Percentiles rank a stretch among this genome's conserved stretches.
These are phyloP conservation scores for Dynastes hyllus DNA, from an alignment of 2,888 invertebrate species.

Conservation along the genomic window DNA sequence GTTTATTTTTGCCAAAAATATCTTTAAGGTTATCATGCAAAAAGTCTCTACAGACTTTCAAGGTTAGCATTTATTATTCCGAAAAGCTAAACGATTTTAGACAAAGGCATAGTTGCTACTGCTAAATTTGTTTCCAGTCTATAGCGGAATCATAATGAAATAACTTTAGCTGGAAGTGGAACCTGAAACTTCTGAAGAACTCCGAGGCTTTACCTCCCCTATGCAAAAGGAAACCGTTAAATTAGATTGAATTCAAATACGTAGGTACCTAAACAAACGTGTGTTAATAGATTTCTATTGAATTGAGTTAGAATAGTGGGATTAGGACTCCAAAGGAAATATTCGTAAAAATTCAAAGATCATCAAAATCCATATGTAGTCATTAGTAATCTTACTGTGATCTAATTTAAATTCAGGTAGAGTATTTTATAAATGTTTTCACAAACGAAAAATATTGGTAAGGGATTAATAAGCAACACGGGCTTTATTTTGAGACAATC, in stretches of 20 bases:
- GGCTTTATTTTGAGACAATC: too few relatives aligned
- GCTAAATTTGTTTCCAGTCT: constrained; percentile 24
- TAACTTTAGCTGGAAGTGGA: constrained; percentile 27
- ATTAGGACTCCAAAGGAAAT: background rate
- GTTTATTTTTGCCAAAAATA: background rate
- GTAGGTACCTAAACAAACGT: background rate
- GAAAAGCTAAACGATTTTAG: constrained; percentile 12
- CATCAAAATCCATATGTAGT: background rate
- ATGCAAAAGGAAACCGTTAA: constrained; percentile 14
- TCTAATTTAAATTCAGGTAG: too few relatives aligned
- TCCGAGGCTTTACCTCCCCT: background rate
- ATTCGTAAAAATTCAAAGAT: background rate
- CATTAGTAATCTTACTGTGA: background rate
- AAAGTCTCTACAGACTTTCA: background rate
- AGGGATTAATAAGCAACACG: too few relatives aligned
- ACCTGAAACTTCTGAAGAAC: constrained; percentile 19
- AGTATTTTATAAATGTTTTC: too few relatives aligned
- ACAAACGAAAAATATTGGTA: too few relatives aligned
- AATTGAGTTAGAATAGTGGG: background rate
- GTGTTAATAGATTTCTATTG: background rate
- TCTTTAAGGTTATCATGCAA: background rate
- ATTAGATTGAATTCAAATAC: constrained; percentile 24
- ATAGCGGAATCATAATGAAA: constrained; percentile 28
- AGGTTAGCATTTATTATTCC: background rate
- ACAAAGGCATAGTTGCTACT: constrained; percentile 28